Conservation (phyloP, 2,797 vertebrate genomes). For the Decapterus maruadsi region DNA sequence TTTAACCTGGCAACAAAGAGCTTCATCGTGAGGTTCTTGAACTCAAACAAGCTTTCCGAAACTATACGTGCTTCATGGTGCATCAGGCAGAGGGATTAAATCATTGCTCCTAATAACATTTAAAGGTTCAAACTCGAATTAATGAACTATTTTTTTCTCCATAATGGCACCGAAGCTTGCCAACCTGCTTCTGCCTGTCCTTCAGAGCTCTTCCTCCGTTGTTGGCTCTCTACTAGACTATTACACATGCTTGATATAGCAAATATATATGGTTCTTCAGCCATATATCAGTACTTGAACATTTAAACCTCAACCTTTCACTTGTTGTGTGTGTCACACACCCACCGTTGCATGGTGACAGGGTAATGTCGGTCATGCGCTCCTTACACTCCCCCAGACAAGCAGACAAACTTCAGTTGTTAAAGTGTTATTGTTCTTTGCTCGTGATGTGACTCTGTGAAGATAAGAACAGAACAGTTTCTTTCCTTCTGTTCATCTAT, state of each 20-base stretch:
- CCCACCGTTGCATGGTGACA: constrained; percentile 21
- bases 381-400: constrained; percentile 38
- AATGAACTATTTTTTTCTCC: constrained; percentile 10
- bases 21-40: neutral
- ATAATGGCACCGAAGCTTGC: constrained; percentile 12
- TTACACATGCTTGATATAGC: neutral
- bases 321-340: constrained; percentile 21
- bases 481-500: neutral
- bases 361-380: constrained; percentile 18
- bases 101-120: neutral
- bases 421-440: constrained; percentile 1
- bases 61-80: neutral
- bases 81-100: neutral
- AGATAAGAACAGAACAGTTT: constrained; percentile 2
- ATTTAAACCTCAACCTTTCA: constrained; percentile 13
- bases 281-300: neutral
- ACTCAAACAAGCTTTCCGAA: neutral
- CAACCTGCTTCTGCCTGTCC: neutral
- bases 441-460: neutral
- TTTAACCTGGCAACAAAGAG: neutral
- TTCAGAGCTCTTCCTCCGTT: neutral
- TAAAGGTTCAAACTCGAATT: constrained; percentile 5
- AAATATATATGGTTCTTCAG: neutral
- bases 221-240: neutral
- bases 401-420: neutral